These are phyloP conservation scores for Spheniscus humboldti DNA, from an alignment of 2,797 vertebrate genomes.

Conservation along the genomic window DNA sequence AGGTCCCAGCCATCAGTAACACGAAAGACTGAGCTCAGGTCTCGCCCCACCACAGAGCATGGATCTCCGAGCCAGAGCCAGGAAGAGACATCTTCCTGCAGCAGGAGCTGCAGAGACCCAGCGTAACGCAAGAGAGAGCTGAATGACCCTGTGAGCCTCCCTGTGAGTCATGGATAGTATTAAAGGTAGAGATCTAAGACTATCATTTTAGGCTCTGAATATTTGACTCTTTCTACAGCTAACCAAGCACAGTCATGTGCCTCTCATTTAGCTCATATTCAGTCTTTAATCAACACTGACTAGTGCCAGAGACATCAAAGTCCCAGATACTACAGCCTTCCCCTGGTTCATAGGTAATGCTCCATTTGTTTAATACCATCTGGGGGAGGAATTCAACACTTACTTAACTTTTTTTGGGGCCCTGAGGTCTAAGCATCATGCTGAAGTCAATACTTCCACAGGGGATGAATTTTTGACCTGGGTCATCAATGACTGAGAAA, in stretches of 20 bases:
- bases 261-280: background rate
- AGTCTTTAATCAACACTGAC: constrained; percentile 5
- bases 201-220: background rate
- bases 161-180: background rate
- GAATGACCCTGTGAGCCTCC: background rate
- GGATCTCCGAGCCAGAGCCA: fast-evolving
- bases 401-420: background rate
- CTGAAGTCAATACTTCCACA: background rate
- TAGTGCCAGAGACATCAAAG: background rate
- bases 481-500: background rate
- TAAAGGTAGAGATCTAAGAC: background rate
- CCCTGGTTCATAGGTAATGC: background rate
- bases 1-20: background rate
- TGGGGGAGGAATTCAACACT: background rate
- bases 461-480: background rate
- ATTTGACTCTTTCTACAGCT: background rate
- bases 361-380: background rate
- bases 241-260: background rate
- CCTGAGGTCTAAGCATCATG: background rate
- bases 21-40: background rate
- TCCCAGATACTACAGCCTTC: background rate
- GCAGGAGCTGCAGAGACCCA: background rate
- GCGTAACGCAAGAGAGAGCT: background rate
- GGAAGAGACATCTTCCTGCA: background rate
- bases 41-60: background rate